Conservation (phyloP, 53 echinoderm and acorn worm species). For the Mesocentrotus franciscanus region DNA sequence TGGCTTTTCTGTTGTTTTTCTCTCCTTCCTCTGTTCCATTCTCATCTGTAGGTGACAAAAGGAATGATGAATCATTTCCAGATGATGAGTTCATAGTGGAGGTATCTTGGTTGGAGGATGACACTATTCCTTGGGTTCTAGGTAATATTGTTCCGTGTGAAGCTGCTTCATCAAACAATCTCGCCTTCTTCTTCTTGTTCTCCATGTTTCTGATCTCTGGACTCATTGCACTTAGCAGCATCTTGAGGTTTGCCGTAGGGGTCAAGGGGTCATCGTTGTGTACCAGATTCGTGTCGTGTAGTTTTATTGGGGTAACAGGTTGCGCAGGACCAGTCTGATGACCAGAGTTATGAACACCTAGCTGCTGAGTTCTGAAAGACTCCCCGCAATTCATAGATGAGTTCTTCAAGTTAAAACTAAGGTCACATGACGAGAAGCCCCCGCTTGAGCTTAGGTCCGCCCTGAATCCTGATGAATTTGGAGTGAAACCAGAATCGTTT, state of each 20-base stretch:
- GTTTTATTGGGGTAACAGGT: slow-evolving; percentile 79
- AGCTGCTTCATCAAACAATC: slow-evolving; percentile 78
- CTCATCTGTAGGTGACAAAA: slow-evolving; percentile 72
- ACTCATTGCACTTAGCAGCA: slow-evolving; percentile 84
- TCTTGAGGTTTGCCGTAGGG: slow-evolving; percentile 94
- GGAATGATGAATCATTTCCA: background rate
- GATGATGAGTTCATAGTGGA: background rate
- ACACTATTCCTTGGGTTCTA: background rate
- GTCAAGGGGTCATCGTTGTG: slow-evolving; percentile 76
- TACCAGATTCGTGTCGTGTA: slow-evolving; percentile 36
- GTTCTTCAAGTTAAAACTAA: slow-evolving; percentile 19
- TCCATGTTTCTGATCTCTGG: slow-evolving; percentile 88
- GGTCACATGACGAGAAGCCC: slow-evolving; percentile 28
- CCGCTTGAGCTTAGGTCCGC: slow-evolving; percentile 47
- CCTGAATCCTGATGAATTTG: slow-evolving; percentile 21
- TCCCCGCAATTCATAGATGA: background rate
- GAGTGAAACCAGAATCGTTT: slow-evolving; percentile 35
- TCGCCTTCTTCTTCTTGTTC: slow-evolving; percentile 80
- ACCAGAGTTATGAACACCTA: background rate
- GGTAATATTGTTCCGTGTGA: slow-evolving; percentile 55
- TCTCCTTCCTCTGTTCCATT: slow-evolving; percentile 73
- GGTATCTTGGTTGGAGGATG: background rate
- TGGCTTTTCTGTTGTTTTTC: slow-evolving; percentile 80
- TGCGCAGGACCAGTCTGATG: background rate
- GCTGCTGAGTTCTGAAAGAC: slow-evolving; percentile 4